Conservation (phyloP, 2,888 invertebrate genomes). For the Luffia ferchaultella region DNA sequence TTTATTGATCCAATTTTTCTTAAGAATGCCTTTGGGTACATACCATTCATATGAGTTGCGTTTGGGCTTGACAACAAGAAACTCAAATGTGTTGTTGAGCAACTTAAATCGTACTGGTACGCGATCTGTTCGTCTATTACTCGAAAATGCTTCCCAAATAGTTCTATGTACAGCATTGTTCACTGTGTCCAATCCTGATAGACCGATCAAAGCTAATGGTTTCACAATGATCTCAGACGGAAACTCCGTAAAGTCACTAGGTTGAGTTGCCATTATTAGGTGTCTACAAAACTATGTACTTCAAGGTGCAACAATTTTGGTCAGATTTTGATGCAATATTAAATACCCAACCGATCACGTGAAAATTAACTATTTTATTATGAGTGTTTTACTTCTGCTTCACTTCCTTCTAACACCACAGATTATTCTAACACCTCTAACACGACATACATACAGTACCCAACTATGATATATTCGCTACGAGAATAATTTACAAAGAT, state of each 20-base stretch:
- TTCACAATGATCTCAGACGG: constrained; percentile 85
- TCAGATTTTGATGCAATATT: too few species aligned
- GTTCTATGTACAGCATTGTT: constrained; percentile 89
- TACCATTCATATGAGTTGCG: constrained; percentile 95
- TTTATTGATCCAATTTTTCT: constrained; percentile 95
- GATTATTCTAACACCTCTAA: too few species aligned
- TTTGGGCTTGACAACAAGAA: constrained; percentile 87
- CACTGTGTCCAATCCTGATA: constrained; percentile 86
- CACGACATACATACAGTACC: too few species aligned
- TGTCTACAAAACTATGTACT: too few species aligned
- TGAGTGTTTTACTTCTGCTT: too few species aligned
- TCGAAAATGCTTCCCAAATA: constrained; percentile 93
- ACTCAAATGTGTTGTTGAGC: constrained; percentile 83
- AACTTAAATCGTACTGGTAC: constrained; percentile 85
- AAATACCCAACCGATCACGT: too few species aligned
- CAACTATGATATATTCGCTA: too few species aligned
- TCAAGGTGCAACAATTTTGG: too few species aligned
- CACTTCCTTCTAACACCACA: too few species aligned
- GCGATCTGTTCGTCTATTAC: constrained; percentile 82
- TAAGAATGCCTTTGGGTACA: constrained; percentile 92
- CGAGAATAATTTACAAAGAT: too few species aligned
- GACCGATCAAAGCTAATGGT: constrained; percentile 86
- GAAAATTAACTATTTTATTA: too few species aligned
- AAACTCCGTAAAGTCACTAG: constrained; percentile 71
- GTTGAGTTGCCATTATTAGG: constrained; percentile 62